Base-by-base conservation (phyloP, 2,113 vertebrate genomes). In the Synodontis membranacea region DNA sequence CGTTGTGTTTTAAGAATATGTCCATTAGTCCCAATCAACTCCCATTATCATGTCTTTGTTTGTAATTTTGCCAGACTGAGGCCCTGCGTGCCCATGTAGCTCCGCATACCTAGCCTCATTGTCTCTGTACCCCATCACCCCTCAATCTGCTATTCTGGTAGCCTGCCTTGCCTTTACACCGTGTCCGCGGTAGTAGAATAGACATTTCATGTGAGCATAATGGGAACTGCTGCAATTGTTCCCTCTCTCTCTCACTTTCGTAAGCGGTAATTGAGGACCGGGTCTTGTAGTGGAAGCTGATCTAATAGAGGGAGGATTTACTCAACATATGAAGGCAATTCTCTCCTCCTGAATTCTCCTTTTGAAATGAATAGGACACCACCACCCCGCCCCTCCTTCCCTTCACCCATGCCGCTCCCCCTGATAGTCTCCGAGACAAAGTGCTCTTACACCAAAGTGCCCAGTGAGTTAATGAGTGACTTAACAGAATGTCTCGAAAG, bases 1-100 rank as follows among this genome's bases (percentile, higher is more conserved):
- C 78, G 68, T 96, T 94, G 94, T 94, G 93, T 93, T 68, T 83
- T 92, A 90, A 94, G 94, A 96, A 96, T 94, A 94, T 95, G 93
- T 95, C 94, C 93, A 95, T 97, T 96, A 96, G 95, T 91, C 92
- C 94, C 94, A 95, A 96, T 97, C 95, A 95, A 5, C 96, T 96
- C 94, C 94, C 93, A 95, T 96, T 96, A 96, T 93, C 90, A 92
- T 81, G 86, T 93, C 93, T 93, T 87, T 90, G 70, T 88, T 92
- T 89, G 68, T 91, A 93, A 93, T 94, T 94, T 92, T 94, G 92
- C 88, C 86, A 83, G 92, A 87, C 89, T 90, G 91, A 91, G 91
- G 83, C 82, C 92, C 86, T 89, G 64, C 78, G 84, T 92, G 92
- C 86, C 92, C 80, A 70, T 78, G 89, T 91, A 86, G 90, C 90